Evolutionary conservation across 2,113 vertebrate species (phyloP).

Genomic region (Emydura subglobosa): DNA sequence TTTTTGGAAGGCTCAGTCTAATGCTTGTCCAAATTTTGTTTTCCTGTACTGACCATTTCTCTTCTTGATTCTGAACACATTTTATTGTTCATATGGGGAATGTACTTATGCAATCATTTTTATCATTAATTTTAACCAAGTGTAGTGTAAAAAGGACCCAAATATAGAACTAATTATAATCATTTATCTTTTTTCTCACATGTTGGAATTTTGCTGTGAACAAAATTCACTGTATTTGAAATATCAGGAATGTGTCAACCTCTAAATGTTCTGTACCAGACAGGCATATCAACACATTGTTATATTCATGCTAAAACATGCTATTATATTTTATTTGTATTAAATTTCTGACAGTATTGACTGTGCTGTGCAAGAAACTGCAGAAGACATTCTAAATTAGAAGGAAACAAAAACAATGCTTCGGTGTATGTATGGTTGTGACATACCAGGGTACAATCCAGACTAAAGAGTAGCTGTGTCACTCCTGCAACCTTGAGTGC

Average conservation of each 20-base stretch:
- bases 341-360: background rate
- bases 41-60: background rate
- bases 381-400: background rate
- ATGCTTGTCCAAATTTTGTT: background rate
- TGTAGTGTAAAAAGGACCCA: background rate
- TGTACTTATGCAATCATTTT: background rate
- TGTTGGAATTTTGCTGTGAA: background rate
- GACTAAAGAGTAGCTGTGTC: background rate
- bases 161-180: background rate
- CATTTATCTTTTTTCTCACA: background rate
- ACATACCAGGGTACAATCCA: background rate
- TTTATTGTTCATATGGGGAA: background rate
- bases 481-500: background rate
- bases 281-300: background rate
- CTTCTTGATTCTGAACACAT: background rate
- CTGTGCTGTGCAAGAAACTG: background rate
- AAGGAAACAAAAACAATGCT: background rate
- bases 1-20: background rate
- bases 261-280: fast-evolving
- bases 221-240: background rate
- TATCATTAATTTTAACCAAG: background rate
- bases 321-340: background rate
- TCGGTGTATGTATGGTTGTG: background rate
- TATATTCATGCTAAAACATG: background rate
- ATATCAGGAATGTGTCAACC: background rate